Base-by-base conservation (phyloP, 1,140 invertebrate species). In the Orchestia grillus region DNA sequence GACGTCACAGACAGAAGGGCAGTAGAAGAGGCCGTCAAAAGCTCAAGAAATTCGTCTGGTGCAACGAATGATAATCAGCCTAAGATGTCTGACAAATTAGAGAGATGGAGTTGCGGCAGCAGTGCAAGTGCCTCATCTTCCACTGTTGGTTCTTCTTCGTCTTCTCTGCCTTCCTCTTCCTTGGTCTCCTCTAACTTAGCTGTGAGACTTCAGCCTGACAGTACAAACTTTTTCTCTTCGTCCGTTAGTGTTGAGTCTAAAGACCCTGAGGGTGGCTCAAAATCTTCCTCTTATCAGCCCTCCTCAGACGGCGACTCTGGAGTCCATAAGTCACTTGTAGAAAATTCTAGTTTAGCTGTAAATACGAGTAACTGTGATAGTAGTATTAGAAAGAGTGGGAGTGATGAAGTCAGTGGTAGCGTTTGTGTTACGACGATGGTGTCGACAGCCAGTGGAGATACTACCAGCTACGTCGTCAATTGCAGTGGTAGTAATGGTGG, bases 1-100 rank as follows among this genome's bases (percentile, higher is more conserved):
- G 96, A 97, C 95, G 96, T 97, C 44, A 97, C 96, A 62, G 96
- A 97, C 94, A 95, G 96, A 47, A 97, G 96, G 96, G 96, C 96
- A 40, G 95, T 97, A 57, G 95, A 97, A 96, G 96, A 97, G 87
- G 96, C 96, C 77, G 96, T 97, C 42, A 96, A 97, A 96, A 96
- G 96, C 95, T 97, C 96, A n/a, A 96, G 96, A 96, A 96, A 96
- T 95, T 96, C 96, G 41, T 96, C 87, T 88, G 96, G 43, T 45
- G 44, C 92, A 94, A n/a, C 92, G 43, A 94, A 94, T 94, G 92
- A 94, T 45, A 47, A 15, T 44, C 92, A 94, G 92, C 92, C 92
- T 47, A 94, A 94, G 44, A 94, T 94, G 19, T 45, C 92, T 42
- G 92, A 94, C 44, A 94, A 94, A 94, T 94, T 94, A 94, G 92